Evolutionary conservation across 1,140 invertebrate species (phyloP).

Genomic region (Zaprionus taronus): DNA sequence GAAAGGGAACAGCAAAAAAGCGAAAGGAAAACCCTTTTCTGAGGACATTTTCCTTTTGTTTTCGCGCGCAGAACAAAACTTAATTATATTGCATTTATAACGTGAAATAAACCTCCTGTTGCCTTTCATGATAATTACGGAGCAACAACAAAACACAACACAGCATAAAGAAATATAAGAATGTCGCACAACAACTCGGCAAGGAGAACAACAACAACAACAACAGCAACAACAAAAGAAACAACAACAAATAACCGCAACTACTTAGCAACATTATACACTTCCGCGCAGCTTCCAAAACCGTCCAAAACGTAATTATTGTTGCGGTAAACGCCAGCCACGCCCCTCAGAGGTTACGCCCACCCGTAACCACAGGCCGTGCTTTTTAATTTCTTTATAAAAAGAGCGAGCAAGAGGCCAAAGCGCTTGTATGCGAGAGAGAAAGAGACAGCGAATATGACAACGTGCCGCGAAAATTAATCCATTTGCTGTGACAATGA

Average conservation of each 20-base stretch:
- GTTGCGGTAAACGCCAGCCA: constrained; percentile 68
- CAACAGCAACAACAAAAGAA: constrained; percentile 31
- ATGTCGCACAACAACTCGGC: constrained; percentile 26
- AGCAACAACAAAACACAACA: constrained; percentile 52
- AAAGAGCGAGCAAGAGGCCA: constrained; percentile 36
- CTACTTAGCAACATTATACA: constrained; percentile 82
- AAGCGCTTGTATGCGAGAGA: neutral
- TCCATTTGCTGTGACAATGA: constrained; percentile 83
- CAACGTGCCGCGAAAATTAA: constrained; percentile 82
- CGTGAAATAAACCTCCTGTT: constrained; percentile 79
- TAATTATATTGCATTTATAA: constrained; percentile 75
- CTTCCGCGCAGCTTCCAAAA: constrained; percentile 73
- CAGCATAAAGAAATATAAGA: constrained; percentile 12
- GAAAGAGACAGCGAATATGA: constrained; percentile 60
- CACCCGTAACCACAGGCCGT: constrained; percentile 52
- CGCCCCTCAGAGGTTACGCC: constrained; percentile 10
- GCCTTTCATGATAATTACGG: constrained; percentile 76
- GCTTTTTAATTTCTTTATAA: constrained; percentile 76
- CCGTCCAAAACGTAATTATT: constrained; percentile 78
- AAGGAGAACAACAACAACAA: constrained; percentile 21
- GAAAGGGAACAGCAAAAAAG: constrained; percentile 7
- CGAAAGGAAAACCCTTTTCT: constrained; percentile 14
- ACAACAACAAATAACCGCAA: constrained; percentile 67
- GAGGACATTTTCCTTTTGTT: constrained; percentile 37
- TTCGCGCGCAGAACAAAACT: constrained; percentile 49